phyloP scores from a whole-genome alignment of 2,113 vertebrate species.

The Halcyon senegalensis region DNA sequence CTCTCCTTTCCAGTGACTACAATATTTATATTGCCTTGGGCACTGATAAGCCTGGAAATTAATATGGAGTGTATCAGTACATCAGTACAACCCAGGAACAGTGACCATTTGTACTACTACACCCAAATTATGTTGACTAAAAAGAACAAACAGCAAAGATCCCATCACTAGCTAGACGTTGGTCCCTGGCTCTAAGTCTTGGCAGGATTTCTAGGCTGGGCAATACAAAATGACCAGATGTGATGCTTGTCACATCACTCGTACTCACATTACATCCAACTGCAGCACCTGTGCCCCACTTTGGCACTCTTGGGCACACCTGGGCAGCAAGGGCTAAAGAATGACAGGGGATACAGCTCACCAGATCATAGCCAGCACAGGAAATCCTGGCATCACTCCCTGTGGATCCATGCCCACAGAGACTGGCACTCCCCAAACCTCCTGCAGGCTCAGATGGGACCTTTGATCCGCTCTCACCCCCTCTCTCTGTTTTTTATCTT shows the following conservation, averaged over 20 bases:
- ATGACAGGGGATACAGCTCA: not conserved
- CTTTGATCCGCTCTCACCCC: not conserved
- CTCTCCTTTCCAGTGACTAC: not conserved
- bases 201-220: not conserved
- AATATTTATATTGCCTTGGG: not conserved
- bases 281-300: accelerated
- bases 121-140: not conserved
- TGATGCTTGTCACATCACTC: not conserved
- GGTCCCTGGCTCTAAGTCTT: not conserved
- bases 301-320: not conserved
- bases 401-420: not conserved
- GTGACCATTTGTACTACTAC: not conserved
- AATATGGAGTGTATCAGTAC: not conserved
- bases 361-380: not conserved
- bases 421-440: not conserved
- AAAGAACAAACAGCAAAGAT: not conserved
- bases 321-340: not conserved
- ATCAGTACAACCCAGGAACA: not conserved
- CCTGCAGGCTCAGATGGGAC: not conserved
- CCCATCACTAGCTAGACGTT: not conserved
- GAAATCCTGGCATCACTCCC: not conserved
- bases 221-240: not conserved
- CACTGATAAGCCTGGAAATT: not conserved
- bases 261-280: not conserved
- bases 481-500: not conserved